Base-by-base conservation (phyloP, 2,888 invertebrate genomes). In the Apoderus coryli region DNA sequence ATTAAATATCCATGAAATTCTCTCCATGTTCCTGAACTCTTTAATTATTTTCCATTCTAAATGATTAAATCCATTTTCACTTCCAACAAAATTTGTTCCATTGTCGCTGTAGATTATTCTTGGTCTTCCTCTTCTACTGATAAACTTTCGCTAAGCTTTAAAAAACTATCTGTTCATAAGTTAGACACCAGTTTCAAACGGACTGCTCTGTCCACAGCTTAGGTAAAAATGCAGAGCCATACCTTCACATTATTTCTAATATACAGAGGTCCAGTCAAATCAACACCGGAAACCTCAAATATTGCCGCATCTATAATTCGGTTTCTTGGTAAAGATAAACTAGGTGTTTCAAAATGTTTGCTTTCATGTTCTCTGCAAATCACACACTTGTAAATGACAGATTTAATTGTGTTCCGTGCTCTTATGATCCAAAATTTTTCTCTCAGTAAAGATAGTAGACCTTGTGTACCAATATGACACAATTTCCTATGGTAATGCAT, bases 171-270 rank as follows among this genome's bases (percentile, higher is more conserved):
- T 1, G 54, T 47, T 4, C 44, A 42, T 6, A 54, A 32, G 6
- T 44, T 39, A 0, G 32, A 34, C 1, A 52, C 42, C 3, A 53
- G 13, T 38, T 59, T 57, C n/a, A 61, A 36, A 37, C 57, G 54
- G 4, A 57, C 40, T 0, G 48, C 45, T 9, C 54, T 35, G 22
- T 51, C 53, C 1, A 52, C 41, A 2, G 53, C 48, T 43, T 57
- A 60, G 0, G 57, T 57, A 32, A 48, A 51, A 4, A 60, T 19
- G 7, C 42, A 39, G 9, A 58, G 42, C 47, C 49, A 57, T 4
- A 37, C 43, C 27, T 52, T 49, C n/a, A 34, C 14, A 9, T 41
- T 34, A 10, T 32, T 38, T 30, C 35, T 45, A 6, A 52, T 32
- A 15, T 32, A 36, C 5, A 57, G 25, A 3, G 57, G 56, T 3